phyloP scores from a whole-genome alignment of 2,797 vertebrate genomes.

The Megaceryle alcyon region DNA sequence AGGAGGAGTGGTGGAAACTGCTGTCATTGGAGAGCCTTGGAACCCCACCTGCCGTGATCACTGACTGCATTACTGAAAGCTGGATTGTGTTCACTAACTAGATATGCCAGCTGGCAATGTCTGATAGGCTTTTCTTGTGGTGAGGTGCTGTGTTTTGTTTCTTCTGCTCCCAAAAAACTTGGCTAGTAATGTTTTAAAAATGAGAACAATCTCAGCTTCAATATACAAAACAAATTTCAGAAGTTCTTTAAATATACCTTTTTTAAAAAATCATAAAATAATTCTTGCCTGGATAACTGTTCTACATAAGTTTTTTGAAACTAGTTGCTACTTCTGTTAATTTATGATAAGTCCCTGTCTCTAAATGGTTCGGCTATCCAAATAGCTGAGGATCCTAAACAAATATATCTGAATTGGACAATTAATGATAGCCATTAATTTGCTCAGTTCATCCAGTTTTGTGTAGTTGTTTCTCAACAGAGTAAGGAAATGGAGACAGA shows the following conservation, averaged over 20 bases:
- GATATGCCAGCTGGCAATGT: not conserved
- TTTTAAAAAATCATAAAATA: not conserved
- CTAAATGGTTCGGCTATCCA: not conserved
- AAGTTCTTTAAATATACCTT: not conserved
- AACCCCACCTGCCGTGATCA: not conserved
- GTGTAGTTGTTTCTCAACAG: not conserved
- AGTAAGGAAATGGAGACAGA: not conserved
- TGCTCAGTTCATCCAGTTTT: not conserved
- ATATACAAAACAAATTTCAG: not conserved
- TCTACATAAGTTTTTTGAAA: not conserved
- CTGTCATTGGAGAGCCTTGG: not conserved
- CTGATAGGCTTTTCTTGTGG: not conserved
- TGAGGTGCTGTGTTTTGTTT: not conserved
- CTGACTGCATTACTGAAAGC: not conserved
- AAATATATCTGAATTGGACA: not conserved
- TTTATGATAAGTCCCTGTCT: not conserved
- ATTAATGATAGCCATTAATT: not conserved
- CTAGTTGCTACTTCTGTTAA: not conserved
- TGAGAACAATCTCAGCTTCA: not conserved
- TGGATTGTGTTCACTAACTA: not conserved
- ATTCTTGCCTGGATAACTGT: not conserved
- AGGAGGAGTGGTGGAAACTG: not conserved
- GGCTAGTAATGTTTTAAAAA: not conserved
- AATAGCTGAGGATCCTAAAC: not conserved
- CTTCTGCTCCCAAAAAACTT: not conserved